Evolutionary conservation across 2,797 vertebrate genomes (phyloP).

Genomic region (Anas flavirostris): DNA sequence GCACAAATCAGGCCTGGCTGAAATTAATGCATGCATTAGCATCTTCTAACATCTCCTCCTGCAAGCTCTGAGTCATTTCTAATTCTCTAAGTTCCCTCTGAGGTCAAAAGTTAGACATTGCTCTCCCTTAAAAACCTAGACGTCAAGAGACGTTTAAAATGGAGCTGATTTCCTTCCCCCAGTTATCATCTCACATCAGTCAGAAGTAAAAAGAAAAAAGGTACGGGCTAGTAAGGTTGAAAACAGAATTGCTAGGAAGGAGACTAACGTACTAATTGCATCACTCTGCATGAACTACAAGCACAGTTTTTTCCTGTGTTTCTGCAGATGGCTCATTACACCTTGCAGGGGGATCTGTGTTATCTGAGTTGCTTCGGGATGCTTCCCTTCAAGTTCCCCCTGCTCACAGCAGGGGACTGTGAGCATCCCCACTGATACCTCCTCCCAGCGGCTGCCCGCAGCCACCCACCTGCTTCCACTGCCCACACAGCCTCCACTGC

Average conservation of each 20-base stretch:
- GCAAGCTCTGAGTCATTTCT: not conserved
- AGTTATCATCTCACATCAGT: not conserved
- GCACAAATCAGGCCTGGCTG: not conserved
- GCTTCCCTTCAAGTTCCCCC: accelerated
- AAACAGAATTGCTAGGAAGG: not conserved
- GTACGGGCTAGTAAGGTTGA: not conserved
- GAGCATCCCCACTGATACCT: not conserved
- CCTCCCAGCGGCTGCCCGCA: not conserved
- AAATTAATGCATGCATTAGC: not conserved
- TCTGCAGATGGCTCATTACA: not conserved
- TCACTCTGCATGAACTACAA: not conserved
- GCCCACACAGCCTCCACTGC: not conserved
- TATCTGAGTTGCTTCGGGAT: not conserved
- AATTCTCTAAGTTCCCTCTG: not conserved
- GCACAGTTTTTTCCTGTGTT: not conserved
- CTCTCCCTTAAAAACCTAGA: not conserved
- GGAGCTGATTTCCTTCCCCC: not conserved
- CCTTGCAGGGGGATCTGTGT: accelerated
- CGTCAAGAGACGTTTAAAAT: not conserved
- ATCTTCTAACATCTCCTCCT: not conserved
- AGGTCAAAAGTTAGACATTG: not conserved
- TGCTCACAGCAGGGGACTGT: not conserved
- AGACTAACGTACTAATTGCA: not conserved
- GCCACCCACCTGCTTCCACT: accelerated
- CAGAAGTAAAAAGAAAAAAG: not conserved